Conservation (phyloP, 2,888 invertebrate genomes). For the Watsonalla binaria region DNA sequence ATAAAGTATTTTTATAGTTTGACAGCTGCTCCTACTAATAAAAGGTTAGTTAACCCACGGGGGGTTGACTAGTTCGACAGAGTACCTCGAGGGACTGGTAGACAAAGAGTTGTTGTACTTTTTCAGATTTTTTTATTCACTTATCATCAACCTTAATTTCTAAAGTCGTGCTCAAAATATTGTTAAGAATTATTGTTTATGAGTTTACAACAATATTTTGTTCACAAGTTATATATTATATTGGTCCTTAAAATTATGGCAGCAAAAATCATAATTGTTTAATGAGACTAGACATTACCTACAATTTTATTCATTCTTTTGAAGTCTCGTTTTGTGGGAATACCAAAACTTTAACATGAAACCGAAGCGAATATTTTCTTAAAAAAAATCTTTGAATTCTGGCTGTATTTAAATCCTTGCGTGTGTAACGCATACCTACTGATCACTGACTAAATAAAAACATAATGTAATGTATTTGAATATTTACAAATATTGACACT, state of each 20-base stretch:
- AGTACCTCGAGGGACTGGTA: neutral
- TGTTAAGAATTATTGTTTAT: conserved; percentile 18
- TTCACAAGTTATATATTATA: conserved; percentile 52
- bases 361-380: too few species aligned
- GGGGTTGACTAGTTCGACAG: too few species aligned
- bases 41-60: too few species aligned
- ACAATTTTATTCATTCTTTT: neutral
- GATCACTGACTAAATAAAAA: too few species aligned
- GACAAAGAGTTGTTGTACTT: neutral
- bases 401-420: neutral
- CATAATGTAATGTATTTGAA: neutral
- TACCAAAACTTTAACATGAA: too few species aligned
- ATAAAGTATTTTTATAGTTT: too few species aligned
- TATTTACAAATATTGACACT: neutral
- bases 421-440: neutral
- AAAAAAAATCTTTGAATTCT: neutral
- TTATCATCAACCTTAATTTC: neutral
- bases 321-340: too few species aligned
- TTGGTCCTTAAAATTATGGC: conserved; percentile 51
- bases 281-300: conserved; percentile 5
- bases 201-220: conserved; percentile 48
- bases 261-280: conserved; percentile 31
- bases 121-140: neutral
- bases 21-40: too few species aligned
- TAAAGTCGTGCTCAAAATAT: conserved; percentile 70